Percentiles rank a stretch among this genome's conserved stretches.
Evolutionary conservation across 2,888 invertebrate species (phyloP).

Genomic region (Spilarctia lutea): DNA sequence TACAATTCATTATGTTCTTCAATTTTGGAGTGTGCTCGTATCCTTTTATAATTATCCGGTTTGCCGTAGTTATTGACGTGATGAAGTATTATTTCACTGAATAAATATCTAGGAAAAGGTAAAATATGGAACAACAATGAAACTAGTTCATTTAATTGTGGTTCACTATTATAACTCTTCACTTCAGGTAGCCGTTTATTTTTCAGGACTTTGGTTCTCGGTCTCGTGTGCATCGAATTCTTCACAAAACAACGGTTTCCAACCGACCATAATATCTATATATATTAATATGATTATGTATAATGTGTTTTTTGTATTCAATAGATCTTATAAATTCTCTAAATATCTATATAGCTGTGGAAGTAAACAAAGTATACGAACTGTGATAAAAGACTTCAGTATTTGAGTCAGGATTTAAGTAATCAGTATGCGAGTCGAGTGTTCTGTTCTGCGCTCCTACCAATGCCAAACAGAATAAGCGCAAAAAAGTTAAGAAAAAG

Average conservation of each 20-base stretch:
- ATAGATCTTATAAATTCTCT: not conserved
- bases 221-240: too few relatives aligned
- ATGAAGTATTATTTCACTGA: not conserved
- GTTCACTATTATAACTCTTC: not conserved
- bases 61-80: not conserved
- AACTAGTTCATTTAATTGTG: not conserved
- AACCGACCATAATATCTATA: too few relatives aligned
- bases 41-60: constrained; percentile 16
- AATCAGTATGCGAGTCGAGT: constrained; percentile 12
- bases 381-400: not conserved
- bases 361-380: not conserved
- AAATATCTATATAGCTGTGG: not conserved
- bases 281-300: too few relatives aligned
- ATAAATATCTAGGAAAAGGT: not conserved
- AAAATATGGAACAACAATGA: not conserved
- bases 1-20: constrained; percentile 45
- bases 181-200: too few relatives aligned
- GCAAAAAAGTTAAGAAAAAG: not conserved
- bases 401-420: constrained; percentile 9
- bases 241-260: too few relatives aligned
- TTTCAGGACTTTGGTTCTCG: too few relatives aligned
- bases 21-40: constrained; percentile 18
- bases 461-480: constrained; percentile 7
- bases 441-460: not conserved
- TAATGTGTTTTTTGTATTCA: not conserved